phyloP scores from a whole-genome alignment of 2,797 vertebrate species.

The Arremon aurantiirostris region DNA sequence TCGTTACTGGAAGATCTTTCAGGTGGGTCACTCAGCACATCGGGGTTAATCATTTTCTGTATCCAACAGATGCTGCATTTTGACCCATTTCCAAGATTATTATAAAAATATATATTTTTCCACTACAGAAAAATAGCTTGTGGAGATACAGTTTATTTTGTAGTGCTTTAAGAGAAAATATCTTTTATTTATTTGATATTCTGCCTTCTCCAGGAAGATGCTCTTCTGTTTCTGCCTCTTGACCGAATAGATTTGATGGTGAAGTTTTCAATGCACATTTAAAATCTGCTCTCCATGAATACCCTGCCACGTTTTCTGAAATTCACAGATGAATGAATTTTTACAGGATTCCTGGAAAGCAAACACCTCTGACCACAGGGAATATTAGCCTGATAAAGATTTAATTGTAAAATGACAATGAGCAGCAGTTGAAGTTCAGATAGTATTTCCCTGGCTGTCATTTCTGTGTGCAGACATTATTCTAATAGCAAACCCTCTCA shows the following conservation, averaged over 20 bases:
- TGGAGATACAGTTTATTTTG: neutral
- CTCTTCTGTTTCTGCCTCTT: neutral
- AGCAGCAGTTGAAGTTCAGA: neutral
- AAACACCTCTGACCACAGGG: neutral
- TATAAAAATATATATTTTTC: fast-evolving
- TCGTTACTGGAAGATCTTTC: neutral
- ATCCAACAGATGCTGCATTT: neutral
- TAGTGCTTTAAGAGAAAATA: neutral
- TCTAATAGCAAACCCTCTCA: neutral
- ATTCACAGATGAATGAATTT: neutral
- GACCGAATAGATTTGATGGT: neutral
- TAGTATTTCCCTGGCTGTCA: neutral
- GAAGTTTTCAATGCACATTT: neutral
- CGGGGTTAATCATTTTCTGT: neutral
- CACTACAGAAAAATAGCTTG: neutral
- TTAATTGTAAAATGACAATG: slow-evolving; percentile 37
- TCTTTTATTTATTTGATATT: neutral
- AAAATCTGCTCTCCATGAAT: neutral
- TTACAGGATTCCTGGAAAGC: slow-evolving; percentile 33
- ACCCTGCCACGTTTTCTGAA: neutral
- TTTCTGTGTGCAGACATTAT: neutral
- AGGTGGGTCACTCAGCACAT: neutral
- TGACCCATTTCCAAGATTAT: neutral
- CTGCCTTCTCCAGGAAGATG: neutral
- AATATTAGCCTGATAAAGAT: slow-evolving; percentile 9